phyloP scores from a whole-genome alignment of 2,888 invertebrate genomes.

The Eledone cirrhosa region DNA sequence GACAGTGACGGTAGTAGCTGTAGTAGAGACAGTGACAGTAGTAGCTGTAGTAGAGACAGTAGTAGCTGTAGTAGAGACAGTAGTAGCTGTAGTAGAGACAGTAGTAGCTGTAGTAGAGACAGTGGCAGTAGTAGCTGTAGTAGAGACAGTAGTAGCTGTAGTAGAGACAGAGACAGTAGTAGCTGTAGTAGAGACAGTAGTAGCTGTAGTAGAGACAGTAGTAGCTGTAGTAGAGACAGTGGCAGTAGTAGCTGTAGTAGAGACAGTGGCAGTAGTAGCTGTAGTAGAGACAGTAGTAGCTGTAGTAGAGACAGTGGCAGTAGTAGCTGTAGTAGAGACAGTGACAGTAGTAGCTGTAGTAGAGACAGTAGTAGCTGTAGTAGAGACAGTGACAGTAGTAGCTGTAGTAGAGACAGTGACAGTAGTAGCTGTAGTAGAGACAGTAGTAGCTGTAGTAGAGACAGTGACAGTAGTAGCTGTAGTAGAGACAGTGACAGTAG shows the following conservation, averaged over 20 bases:
- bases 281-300: neutral
- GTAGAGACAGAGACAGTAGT: conserved; percentile 4
- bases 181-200: neutral
- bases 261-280: neutral
- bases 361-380: conserved; percentile 11
- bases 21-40: neutral
- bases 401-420: neutral
- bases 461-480: neutral
- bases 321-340: neutral
- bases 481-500: neutral
- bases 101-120: too few species aligned
- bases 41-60: conserved; percentile 15
- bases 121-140: neutral
- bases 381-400: neutral
- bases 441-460: neutral
- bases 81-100: conserved; percentile 12
- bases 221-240: neutral
- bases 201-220: neutral
- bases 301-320: too few species aligned
- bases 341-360: conserved; percentile 9
- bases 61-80: conserved; percentile 16
- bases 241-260: too few species aligned
- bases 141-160: neutral
- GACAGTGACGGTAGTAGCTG: neutral
- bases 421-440: neutral